These are phyloP conservation scores for Musca domestica DNA, from an alignment of 1,140 invertebrate species.

Conservation along the genomic window DNA sequence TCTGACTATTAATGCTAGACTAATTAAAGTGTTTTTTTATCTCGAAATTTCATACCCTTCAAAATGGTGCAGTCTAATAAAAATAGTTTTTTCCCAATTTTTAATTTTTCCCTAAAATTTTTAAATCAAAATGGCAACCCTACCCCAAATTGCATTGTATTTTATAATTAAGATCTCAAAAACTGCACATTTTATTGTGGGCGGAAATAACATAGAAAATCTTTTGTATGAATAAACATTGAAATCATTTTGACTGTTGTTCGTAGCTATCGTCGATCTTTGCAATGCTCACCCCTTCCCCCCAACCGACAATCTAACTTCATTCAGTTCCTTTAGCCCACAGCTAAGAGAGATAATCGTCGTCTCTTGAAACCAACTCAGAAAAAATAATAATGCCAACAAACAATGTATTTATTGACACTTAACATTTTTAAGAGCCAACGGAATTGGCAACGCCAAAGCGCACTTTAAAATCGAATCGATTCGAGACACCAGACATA, in stretches of 20 bases:
- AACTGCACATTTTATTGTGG: neutral
- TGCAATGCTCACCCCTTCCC: neutral
- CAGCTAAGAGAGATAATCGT: neutral
- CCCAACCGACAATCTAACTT: neutral
- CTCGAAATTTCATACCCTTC: no score
- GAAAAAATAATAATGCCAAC: neutral
- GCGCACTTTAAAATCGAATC: neutral
- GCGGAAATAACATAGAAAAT: neutral
- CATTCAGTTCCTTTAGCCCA: neutral
- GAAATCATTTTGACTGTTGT: no score
- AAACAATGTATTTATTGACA: slow-evolving; percentile 16
- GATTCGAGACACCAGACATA: neutral
- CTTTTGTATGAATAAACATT: slow-evolving; percentile 8
- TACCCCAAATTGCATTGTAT: neutral
- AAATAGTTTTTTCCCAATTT: no score
- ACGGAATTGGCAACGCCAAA: no score
- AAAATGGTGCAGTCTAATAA: no score
- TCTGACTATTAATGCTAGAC: no score
- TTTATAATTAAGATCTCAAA: slow-evolving; percentile 17
- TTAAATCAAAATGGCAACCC: no score
- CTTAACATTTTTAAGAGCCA: slow-evolving; percentile 7
- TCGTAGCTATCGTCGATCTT: neutral
- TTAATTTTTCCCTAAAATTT: no score
- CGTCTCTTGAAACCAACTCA: neutral
- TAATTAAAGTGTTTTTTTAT: no score